A percentile compares a stretch with the other conserved stretches of the same genome.
Conservation (phyloP, 1,140 invertebrate genomes). For the Aphaenogaster ashmeadi region DNA sequence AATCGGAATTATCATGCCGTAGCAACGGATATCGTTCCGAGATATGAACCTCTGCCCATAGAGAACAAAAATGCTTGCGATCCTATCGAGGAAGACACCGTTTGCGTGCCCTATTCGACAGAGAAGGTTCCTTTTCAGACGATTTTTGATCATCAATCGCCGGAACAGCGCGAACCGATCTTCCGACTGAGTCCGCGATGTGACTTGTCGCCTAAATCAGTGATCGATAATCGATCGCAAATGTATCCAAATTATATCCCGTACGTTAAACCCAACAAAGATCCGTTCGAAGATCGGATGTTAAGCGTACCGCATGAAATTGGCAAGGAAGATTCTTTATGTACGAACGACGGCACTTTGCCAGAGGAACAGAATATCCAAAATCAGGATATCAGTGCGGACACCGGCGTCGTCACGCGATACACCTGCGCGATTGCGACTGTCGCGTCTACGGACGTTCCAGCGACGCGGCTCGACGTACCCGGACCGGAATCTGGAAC, state of each 20-base stretch:
- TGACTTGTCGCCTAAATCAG: constrained; percentile 16
- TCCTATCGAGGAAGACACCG: not conserved
- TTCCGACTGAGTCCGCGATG: not conserved
- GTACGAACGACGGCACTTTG: not conserved
- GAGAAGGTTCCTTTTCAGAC: not conserved
- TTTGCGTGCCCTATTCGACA: not conserved
- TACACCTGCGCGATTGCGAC: constrained; percentile 84
- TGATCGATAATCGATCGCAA: not conserved
- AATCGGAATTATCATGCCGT: constrained; percentile 61
- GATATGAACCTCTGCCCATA: not conserved
- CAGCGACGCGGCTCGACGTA: constrained; percentile 36
- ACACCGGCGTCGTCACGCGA: constrained; percentile 82
- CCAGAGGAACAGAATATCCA: constrained; percentile 80
- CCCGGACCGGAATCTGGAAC: not conserved
- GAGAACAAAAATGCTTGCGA: not conserved
- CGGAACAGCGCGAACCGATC: not conserved
- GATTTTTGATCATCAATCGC: not conserved
- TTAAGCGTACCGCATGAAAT: not conserved
- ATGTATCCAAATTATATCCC: not conserved
- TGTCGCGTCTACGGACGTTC: constrained; percentile 74
- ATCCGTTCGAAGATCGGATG: not conserved
- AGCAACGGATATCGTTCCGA: not conserved
- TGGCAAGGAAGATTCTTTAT: not conserved
- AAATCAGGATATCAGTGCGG: constrained; percentile 84
- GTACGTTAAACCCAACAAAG: not conserved